These are phyloP conservation scores for Hydropotes inermis DNA, from an alignment of 2,113 vertebrate genomes.

Conservation along the genomic window DNA sequence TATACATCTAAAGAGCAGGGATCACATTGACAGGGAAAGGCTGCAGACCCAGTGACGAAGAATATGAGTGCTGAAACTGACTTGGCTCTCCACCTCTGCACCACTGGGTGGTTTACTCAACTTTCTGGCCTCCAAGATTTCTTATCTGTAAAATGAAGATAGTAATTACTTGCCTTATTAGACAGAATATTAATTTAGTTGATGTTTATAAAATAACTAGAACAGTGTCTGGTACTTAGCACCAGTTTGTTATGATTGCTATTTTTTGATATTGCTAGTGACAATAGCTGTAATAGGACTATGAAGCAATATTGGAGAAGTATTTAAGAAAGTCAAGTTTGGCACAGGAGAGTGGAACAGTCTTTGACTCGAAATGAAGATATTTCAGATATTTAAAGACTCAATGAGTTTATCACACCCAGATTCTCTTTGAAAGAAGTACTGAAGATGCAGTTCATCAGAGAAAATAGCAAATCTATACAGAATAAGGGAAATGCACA, in stretches of 20 bases:
- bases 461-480: not conserved
- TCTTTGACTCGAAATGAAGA: not conserved
- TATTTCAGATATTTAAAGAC: not conserved
- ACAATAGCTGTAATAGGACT: not conserved
- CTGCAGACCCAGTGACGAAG: not conserved
- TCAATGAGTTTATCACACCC: not conserved
- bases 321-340: not conserved
- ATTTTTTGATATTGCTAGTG: not conserved
- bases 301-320: not conserved
- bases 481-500: too few relatives aligned
- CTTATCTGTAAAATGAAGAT: not conserved
- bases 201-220: not conserved
- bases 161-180: not conserved
- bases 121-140: not conserved
- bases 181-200: not conserved
- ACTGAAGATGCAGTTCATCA: not conserved
- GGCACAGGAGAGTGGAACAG: not conserved
- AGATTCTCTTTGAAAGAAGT: not conserved
- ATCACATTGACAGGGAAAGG: accelerated
- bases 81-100: too few relatives aligned
- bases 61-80: too few relatives aligned
- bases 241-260: not conserved
- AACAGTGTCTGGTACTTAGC: too few relatives aligned
- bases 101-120: accelerated
- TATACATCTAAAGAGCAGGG: accelerated